Conservation (phyloP, 92 coral and sea anemone species). For the Epizoanthus ramosus region DNA sequence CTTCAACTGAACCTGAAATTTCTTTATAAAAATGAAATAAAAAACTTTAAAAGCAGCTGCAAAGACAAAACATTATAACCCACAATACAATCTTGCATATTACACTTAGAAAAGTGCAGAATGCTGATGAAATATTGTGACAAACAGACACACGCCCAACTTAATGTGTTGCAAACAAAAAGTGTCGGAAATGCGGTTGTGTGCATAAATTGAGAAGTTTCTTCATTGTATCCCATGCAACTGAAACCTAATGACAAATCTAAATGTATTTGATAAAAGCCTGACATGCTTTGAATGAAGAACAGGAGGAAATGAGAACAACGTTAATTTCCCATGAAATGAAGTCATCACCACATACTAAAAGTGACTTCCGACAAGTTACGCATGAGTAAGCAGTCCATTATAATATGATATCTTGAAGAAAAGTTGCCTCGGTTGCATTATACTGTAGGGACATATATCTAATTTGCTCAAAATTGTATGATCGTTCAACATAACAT, state of each 20-base stretch:
- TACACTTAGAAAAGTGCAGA: background rate
- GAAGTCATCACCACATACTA: background rate
- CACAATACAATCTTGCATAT: background rate
- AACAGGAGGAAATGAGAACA: constrained; percentile 17
- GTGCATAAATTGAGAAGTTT: background rate
- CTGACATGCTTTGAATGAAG: constrained; percentile 5
- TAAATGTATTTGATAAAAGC: background rate
- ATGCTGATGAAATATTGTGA: background rate
- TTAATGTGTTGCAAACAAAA: background rate
- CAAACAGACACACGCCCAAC: background rate
- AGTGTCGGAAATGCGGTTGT: background rate
- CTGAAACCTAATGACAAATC: too few species aligned
- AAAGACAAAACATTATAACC: background rate
- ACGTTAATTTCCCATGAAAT: background rate
- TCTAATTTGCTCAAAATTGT: background rate
- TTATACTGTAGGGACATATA: too few species aligned
- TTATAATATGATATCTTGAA: too few species aligned
- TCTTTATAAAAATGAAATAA: background rate
- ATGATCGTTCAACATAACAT: background rate
- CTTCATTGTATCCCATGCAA: background rate
- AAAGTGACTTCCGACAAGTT: too few species aligned
- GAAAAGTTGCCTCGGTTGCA: too few species aligned
- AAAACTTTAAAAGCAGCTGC: too few species aligned
- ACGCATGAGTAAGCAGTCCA: too few species aligned
- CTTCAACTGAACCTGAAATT: background rate